These are phyloP conservation scores for Ceraclea dissimilis DNA, from an alignment of 2,888 invertebrate species.

Conservation along the genomic window DNA sequence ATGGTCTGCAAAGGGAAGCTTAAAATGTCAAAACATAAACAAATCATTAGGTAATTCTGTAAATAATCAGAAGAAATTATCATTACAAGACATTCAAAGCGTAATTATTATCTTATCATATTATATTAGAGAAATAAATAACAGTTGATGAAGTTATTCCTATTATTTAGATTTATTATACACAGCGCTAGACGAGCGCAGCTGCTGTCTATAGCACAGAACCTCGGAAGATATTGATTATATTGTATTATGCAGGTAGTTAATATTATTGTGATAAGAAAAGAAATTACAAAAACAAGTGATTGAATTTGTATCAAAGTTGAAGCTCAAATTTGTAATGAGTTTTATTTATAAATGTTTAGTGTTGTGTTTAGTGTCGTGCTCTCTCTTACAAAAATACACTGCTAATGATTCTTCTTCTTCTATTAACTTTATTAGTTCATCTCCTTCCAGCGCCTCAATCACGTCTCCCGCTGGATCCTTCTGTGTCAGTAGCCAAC, in stretches of 20 bases:
- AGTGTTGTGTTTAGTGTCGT: background rate
- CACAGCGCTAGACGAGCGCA: background rate
- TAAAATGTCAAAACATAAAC: too few relatives aligned
- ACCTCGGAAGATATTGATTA: background rate
- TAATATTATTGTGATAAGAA: too few relatives aligned
- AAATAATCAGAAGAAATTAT: too few relatives aligned
- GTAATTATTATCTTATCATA: too few relatives aligned
- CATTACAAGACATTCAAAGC: too few relatives aligned
- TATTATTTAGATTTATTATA: too few relatives aligned
- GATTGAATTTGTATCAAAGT: background rate
- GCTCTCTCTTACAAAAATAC: conserved; percentile 75
- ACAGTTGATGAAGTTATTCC: too few relatives aligned
- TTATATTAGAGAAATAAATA: too few relatives aligned
- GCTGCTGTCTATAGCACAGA: background rate
- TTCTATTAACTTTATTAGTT: conserved; percentile 65
- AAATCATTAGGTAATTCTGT: too few relatives aligned
- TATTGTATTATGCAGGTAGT: too few relatives aligned
- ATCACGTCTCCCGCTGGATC: conserved; percentile 88
- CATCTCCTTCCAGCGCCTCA: conserved; percentile 78
- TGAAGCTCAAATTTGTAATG: background rate
- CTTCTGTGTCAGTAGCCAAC: conserved; percentile 85
- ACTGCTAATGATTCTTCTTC: conserved; percentile 78
- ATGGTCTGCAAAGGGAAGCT: too few relatives aligned
- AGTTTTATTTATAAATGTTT: background rate
- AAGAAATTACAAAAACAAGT: background rate